Evolutionary conservation across 2,113 vertebrate species (phyloP).

Genomic region (Sitta europaea): DNA sequence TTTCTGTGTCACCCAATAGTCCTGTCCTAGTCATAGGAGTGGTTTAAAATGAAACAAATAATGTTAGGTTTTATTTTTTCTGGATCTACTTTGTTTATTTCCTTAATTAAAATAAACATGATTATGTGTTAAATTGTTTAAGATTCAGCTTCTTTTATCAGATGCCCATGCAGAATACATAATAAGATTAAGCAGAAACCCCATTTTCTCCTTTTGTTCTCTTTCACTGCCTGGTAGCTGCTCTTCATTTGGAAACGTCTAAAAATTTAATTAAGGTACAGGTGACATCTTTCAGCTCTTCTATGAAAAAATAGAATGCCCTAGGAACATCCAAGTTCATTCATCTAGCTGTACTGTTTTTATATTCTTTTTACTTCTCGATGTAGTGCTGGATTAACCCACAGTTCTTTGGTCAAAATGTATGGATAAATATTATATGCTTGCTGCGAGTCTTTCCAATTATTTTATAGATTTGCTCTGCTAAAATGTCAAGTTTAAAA

Average conservation of each 20-base stretch:
- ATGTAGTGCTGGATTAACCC: not conserved
- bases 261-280: slow-evolving; percentile 11
- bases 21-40: not conserved
- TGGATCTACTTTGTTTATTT: not conserved
- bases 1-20: not conserved
- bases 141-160: not conserved
- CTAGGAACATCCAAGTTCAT: not conserved
- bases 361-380: not conserved
- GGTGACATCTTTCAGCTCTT: not conserved
- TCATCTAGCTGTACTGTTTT: not conserved
- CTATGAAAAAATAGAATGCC: not conserved
- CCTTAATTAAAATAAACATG: not conserved
- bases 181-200: not conserved
- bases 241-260: slow-evolving; percentile 10
- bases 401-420: not conserved
- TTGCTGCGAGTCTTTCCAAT: not conserved
- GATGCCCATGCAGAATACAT: not conserved
- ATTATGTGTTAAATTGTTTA: not conserved
- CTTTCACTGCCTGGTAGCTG: not conserved
- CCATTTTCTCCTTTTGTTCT: not conserved
- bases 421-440: not conserved
- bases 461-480: not conserved
- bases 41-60: not conserved
- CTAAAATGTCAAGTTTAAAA: slow-evolving; percentile 39
- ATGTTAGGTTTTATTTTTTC: not conserved